Base-by-base conservation (phyloP, 2,113 vertebrate genomes). In the Argyrosomus japonicus region DNA sequence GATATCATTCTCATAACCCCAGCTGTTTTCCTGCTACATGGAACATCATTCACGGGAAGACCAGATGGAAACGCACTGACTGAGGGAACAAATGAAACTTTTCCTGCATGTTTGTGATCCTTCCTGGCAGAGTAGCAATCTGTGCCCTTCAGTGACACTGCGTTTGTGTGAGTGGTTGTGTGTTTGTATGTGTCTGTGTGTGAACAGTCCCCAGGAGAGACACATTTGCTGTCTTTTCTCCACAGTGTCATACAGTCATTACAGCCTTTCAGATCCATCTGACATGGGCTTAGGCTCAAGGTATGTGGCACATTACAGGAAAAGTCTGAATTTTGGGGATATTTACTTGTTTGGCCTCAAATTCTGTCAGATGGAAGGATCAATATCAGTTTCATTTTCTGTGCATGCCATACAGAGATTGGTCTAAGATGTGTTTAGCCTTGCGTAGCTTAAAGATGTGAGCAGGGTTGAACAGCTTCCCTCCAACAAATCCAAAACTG, bases 41-140 rank as follows among this genome's bases (percentile, higher is more conserved):
- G 67, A 85, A 84, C 76, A 87, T 84, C 40, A 82, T 71, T 87
- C 81, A 84, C 77, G 74, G 75, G 56, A 76, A 90, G 77, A 79
- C 63, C 92, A 92, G 88, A 89, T 89, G 92, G 90, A 89, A 90
- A 79, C 73, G 48, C 67, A 70, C 43, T 81, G 72, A 79, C 68
- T 64, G 40, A 53, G 74, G 71, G 60, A 91, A 80, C 43, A 86
- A 79, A 84, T 75, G 21, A 78, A 87, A 89, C 73, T 76, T 81
- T 77, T 87, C 81, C 83, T 82, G 77, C 74, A 73, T 62, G 73
- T 79, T 61, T 2, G 12, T 61, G 53, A 87, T 79, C 79, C 73
- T 68, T 88, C 67, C 48, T 69, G 47, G 72, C 72, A 63, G 74
- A 82, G 67, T 23, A 83, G 63, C 77, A 82, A 47, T 83, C 77